Conservation (phyloP, 2,888 invertebrate species). For the Chrysotoxum bicinctum region DNA sequence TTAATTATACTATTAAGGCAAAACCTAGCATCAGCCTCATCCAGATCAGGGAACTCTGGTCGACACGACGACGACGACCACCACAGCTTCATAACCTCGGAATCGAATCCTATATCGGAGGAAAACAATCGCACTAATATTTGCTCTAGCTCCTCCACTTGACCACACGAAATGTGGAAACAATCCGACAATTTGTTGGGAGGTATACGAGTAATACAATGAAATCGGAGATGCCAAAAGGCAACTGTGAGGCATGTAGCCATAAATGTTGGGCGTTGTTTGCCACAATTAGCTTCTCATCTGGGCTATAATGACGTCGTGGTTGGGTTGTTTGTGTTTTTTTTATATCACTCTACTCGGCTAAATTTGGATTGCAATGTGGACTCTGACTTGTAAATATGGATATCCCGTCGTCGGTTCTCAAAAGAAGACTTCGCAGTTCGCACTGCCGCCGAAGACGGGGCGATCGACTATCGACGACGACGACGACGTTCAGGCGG, state of each 20-base stretch:
- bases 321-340: conserved; percentile 17
- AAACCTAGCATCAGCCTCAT: conserved; percentile 41
- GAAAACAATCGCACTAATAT: conserved; percentile 40
- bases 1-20: conserved; percentile 60
- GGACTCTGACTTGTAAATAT: conserved; percentile 37
- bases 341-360: background rate
- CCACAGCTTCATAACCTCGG: conserved; percentile 34
- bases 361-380: conserved; percentile 36
- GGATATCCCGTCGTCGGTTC: conserved; percentile 38
- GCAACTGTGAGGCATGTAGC: conserved; percentile 60
- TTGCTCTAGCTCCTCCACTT: conserved; percentile 40
- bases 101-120: conserved; percentile 2
- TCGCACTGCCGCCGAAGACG: background rate
- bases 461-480: background rate
- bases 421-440: background rate
- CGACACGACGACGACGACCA: conserved; percentile 16
- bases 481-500: conserved; percentile 20
- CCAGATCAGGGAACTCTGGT: conserved; percentile 29
- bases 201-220: background rate
- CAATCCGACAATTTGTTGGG: conserved; percentile 39
- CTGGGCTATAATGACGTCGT: conserved; percentile 61
- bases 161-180: conserved; percentile 67
- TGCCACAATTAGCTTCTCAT: conserved; percentile 68
- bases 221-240: conserved; percentile 64
- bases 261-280: conserved; percentile 72